A percentile compares a stretch with the other conserved stretches of the same genome.
These are phyloP conservation scores for Globodera rostochiensis DNA, from an alignment of 1,140 invertebrate species.

Conservation along the genomic window DNA sequence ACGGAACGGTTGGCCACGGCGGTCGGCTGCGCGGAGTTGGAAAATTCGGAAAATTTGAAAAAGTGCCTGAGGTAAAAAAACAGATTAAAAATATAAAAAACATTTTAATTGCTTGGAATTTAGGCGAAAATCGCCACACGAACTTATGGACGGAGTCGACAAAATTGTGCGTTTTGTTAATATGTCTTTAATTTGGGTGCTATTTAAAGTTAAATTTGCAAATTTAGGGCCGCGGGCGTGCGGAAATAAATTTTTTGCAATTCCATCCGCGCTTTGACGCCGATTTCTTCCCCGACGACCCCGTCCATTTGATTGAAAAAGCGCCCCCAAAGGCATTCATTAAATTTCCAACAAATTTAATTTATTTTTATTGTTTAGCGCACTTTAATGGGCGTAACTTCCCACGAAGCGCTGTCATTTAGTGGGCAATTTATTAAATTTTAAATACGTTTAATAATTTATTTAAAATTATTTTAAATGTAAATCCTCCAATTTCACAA, in stretches of 20 bases:
- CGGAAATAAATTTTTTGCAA: conserved; percentile 12
- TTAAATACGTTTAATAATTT: not conserved
- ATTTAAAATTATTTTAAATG: not conserved
- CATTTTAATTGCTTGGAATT: not conserved
- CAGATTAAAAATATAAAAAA: not conserved
- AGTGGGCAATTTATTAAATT: not conserved
- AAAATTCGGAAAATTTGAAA: conserved; percentile 32
- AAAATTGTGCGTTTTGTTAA: conserved; percentile 20
- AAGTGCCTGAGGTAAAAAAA: conserved; percentile 36
- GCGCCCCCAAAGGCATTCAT: conserved; percentile 27
- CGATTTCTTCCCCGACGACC: conserved; percentile 43
- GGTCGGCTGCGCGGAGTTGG: conserved; percentile 27
- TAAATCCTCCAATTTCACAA: no score
- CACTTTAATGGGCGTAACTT: conserved; percentile 4
- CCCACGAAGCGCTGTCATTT: conserved; percentile 10
- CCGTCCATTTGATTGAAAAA: conserved; percentile 30
- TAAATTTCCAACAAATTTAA: not conserved
- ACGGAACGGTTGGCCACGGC: conserved; percentile 42
- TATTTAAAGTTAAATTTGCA: not conserved
- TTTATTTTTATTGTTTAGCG: not conserved
- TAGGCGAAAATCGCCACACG: conserved; percentile 14
- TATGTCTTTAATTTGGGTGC: not conserved
- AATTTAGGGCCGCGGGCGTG: conserved; percentile 10
- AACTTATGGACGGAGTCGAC: conserved; percentile 33
- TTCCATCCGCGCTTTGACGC: conserved; percentile 38